phyloP scores from a whole-genome alignment of 1,140 invertebrate species.

The Anagrus nilaparvatae region DNA sequence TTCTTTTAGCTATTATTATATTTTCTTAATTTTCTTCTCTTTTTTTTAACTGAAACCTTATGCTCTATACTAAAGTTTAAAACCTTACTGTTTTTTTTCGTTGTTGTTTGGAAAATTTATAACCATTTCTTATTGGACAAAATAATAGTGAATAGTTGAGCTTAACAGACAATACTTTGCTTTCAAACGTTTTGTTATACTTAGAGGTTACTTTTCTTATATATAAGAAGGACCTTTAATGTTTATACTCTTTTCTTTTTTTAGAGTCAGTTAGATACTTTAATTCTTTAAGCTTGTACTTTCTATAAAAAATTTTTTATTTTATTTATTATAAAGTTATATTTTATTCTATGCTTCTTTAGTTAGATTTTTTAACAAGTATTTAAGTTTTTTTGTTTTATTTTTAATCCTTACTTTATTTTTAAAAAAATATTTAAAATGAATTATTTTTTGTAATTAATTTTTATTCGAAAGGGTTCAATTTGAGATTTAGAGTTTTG shows the following conservation, averaged over 20 bases:
- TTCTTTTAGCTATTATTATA: conserved; percentile 45
- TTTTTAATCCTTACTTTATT: no score
- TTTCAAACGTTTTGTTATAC: conserved; percentile 39
- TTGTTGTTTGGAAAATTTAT: conserved; percentile 36
- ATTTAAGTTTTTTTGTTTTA: no score
- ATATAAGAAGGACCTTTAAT: no score
- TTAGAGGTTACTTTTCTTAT: conserved; percentile 41
- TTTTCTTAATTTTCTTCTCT: conserved; percentile 46
- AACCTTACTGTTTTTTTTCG: no score
- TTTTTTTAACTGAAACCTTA: conserved; percentile 27
- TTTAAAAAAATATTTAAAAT: no score
- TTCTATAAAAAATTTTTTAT: conserved; percentile 13
- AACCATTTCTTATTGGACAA: conserved; percentile 20
- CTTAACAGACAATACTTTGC: conserved; percentile 43
- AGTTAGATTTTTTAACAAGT: no score
- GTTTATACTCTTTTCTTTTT: no score
- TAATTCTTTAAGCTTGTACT: conserved; percentile 41
- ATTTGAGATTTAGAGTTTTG: no score
- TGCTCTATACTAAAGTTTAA: conserved; percentile 12
- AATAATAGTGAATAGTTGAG: conserved; percentile 22
- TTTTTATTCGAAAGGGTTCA: no score
- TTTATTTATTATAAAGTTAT: no score
- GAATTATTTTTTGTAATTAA: no score
- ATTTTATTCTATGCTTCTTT: no score
- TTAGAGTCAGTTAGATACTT: conserved; percentile 42